These are phyloP conservation scores for Heliconius ethilla DNA, from an alignment of 2,888 invertebrate species.

Conservation along the genomic window DNA sequence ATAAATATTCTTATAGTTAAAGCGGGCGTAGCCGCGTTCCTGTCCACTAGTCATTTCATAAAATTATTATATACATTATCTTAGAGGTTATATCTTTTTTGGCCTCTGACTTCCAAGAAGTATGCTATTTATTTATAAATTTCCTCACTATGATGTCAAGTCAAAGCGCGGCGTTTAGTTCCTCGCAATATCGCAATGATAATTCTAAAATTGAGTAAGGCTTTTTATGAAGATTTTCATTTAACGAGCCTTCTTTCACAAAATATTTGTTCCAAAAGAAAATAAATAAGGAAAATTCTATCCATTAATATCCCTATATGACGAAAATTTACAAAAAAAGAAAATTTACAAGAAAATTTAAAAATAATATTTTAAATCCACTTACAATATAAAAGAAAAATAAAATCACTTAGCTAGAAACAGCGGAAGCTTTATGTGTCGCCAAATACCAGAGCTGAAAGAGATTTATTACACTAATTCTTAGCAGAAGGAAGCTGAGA, in stretches of 20 bases:
- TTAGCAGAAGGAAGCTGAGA: not conserved
- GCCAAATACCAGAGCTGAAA: conserved; percentile 12
- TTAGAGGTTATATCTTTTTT: no score
- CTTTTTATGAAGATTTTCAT: no score
- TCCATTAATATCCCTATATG: no score
- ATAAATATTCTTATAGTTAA: no score
- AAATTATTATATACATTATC: not conserved
- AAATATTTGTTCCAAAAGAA: not conserved
- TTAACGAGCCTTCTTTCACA: no score
- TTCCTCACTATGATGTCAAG: not conserved
- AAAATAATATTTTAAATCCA: not conserved
- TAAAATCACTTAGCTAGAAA: conserved; percentile 19
- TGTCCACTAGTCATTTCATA: no score
- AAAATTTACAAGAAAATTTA: not conserved
- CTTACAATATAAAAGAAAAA: not conserved
- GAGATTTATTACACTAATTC: conserved; percentile 23
- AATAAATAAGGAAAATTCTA: not conserved
- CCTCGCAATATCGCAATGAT: not conserved
- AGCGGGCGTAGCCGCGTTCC: no score
- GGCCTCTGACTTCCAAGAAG: no score
- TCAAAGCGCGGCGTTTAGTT: not conserved
- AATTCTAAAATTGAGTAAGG: no score
- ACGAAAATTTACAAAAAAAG: not conserved
- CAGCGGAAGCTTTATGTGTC: conserved; percentile 15
- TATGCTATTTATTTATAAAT: no score